Base-by-base conservation (phyloP, 1,140 invertebrate species). In the Yoshiicerus persimilis region DNA sequence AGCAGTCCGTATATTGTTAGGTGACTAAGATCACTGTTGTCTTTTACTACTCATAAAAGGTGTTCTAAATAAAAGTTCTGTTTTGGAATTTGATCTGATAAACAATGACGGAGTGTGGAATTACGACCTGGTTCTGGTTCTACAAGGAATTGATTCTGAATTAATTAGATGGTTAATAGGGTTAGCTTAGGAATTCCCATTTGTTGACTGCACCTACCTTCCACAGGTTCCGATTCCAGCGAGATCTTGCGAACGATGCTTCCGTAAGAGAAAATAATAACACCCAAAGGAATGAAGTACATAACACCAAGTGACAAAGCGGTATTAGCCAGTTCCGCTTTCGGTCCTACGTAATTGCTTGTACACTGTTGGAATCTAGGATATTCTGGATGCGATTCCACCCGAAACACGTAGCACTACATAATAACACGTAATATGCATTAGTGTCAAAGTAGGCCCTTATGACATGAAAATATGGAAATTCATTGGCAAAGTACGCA, bases 361-460 rank as follows among this genome's bases (percentile, higher is more conserved):
- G 97, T 96, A 91, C 96, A 97, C 92, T 97, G 96, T 86, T 94
- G 93, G 92, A 95, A 97, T 85, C 95, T 94, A 0, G 93, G 93
- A 90, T 94, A 93, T 0, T 93, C 90, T 0, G 96, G 96, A 92
- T 96, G 96, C 0, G 91, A 92, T 86, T 93, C 93, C 9, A 96
- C 94, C 90, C 95, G 95, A 91, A 96, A 97, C 11, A 97, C 95
- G 9, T 70, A 70, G 25, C 66, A 70, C 66, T 70, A 30, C 30
- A 30, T 30, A 13, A 70, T 30, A 70, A 47, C 11, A 47, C 9
- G 9, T n/a, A n/a, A n/a, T n/a, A 56, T n/a, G 47, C 47, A 56
- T n/a, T 56, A 56, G 20, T 16, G n/a, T 5, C 47, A 4, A n/a
- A 56, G 16, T 56, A 56, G 20, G 1, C 20, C 16, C 16, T 8